Evolutionary conservation across 2,888 invertebrate genomes (phyloP), one percentile per base, ranked within the genome.

Genomic region (Lamproptera curius): DNA sequence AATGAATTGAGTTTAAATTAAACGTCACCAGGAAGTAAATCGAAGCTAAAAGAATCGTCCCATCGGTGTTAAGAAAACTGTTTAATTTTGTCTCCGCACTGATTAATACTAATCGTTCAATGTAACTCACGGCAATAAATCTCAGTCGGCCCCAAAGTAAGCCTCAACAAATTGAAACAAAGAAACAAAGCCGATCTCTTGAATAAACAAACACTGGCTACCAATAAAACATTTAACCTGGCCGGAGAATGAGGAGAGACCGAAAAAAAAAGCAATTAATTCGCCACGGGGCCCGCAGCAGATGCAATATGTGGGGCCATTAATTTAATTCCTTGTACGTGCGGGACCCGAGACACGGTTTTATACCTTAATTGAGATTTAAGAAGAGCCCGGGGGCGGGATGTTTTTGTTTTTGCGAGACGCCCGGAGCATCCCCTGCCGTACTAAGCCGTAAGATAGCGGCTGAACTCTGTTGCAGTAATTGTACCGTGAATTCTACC

Each of bases 261-360:
- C 70, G 70, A 74, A 81, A 84, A 82, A 82, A 76, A 69, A 60
- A 70, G 73, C 81, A 81, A 84, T 85, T 85, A 85, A 85, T 85
- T 74, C 67, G 58, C 70, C 63, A 57, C 62, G 66, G 6, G 20
- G 62, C 63, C 70, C 71, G 65, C 68, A 67, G 60, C 69, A 64
- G 70, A 69, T 78, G 86, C 86, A 86, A 87, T 87, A 86, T 87
- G 83, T 87, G 86, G 62, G 69, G 71, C 81, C 87, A 87, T 87
- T 87, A 86, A 87, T 87, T 87, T 83, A 85, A 85, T 86, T 83
- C 84, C 79, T 78, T 75, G 75, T 80, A 82, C 83, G 83, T 83
- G 81, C 71, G 67, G 69, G 74, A 65, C 72, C 72, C 76, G 69
- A 78, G 86, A 83, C 84, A 80, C 74, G 85, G 84, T 84, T 83